phyloP scores from a whole-genome alignment of 1,140 invertebrate species.

The Probaryconus sp. region DNA sequence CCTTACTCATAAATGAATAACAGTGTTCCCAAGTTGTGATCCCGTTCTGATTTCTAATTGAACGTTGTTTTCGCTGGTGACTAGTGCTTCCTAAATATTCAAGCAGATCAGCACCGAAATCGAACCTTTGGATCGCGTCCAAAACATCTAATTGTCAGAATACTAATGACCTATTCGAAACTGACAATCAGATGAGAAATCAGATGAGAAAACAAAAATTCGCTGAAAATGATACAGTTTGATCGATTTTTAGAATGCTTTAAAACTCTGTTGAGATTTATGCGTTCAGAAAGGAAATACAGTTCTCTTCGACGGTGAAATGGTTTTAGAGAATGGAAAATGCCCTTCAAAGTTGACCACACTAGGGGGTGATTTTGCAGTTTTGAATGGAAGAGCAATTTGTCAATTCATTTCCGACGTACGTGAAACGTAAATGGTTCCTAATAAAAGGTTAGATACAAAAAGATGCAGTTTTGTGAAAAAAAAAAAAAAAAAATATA shows the following conservation, averaged over 20 bases:
- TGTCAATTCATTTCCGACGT: conserved; percentile 43
- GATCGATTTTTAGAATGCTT: no score
- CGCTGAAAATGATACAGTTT: no score
- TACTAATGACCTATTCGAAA: conserved; percentile 16
- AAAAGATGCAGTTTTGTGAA: conserved; percentile 36
- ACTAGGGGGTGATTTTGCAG: conserved; percentile 59
- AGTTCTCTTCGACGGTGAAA: conserved; percentile 29
- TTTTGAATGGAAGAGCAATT: conserved; percentile 59
- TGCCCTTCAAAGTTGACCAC: conserved; percentile 53
- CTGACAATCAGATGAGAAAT: no score
- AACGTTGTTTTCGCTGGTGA: no score
- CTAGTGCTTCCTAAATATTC: background rate
- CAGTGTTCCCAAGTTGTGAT: no score
- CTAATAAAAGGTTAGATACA: conserved; percentile 36
- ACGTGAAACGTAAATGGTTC: conserved; percentile 50
- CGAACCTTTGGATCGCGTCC: conserved; percentile 9
- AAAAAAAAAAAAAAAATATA: conserved; percentile 7
- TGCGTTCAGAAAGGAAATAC: conserved; percentile 46
- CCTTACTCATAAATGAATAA: no score
- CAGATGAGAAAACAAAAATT: no score
- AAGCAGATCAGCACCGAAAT: background rate
- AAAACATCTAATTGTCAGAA: conserved; percentile 31
- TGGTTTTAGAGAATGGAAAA: conserved; percentile 42
- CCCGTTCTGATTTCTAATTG: no score
- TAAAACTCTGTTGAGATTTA: conserved; percentile 31